Conservation (phyloP, 2,888 invertebrate species). For the Aspidapion aeneum region DNA sequence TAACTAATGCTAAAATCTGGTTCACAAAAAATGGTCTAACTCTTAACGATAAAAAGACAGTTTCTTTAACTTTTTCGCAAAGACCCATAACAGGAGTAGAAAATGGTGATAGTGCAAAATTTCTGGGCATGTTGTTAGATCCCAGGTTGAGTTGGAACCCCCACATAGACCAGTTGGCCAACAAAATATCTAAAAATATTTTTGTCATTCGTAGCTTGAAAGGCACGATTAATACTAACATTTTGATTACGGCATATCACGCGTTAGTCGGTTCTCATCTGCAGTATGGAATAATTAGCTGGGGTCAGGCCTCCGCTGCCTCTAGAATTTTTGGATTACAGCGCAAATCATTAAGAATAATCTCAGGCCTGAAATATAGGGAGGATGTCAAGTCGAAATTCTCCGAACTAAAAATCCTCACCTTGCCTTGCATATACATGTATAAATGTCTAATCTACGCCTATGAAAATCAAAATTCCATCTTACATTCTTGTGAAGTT, state of each 20-base stretch:
- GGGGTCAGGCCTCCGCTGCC: too few species aligned
- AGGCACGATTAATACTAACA: not conserved
- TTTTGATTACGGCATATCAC: not conserved
- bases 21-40: too few species aligned
- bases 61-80: not conserved
- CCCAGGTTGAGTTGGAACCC: too few species aligned
- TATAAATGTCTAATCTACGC: not conserved
- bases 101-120: too few species aligned
- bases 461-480: too few species aligned
- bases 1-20: too few species aligned
- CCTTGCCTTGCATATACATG: too few species aligned
- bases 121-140: too few species aligned
- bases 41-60: too few species aligned
- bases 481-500: not conserved
- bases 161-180: not conserved
- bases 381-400: not conserved
- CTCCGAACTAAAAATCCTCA: not conserved
- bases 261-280: not conserved
- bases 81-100: not conserved
- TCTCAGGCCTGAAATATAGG: too few species aligned
- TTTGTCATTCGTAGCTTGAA: not conserved
- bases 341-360: too few species aligned
- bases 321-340: too few species aligned
- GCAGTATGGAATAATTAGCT: not conserved
- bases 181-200: not conserved